These are phyloP conservation scores for Rhyzopertha dominica DNA, from an alignment of 1,140 invertebrate species.

Conservation along the genomic window DNA sequence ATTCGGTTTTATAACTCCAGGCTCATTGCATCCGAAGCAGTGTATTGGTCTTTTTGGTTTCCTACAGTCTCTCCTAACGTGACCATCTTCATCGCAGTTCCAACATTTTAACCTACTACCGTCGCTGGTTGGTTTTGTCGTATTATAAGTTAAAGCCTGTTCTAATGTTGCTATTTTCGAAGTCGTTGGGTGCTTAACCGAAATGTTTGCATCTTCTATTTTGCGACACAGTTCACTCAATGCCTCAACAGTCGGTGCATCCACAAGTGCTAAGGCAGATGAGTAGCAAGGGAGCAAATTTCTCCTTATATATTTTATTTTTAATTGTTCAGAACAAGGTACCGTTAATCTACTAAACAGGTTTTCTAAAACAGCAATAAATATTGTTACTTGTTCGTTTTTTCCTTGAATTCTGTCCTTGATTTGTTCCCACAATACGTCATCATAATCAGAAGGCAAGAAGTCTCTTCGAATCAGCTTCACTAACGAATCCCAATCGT, in stretches of 20 bases:
- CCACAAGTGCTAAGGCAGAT: constrained; percentile 4
- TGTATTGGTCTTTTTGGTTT: too few species aligned
- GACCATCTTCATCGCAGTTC: too few species aligned
- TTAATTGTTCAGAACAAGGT: constrained; percentile 24
- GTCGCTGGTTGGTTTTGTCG: too few species aligned
- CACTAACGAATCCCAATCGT: constrained; percentile 9
- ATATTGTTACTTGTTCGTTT: constrained; percentile 31
- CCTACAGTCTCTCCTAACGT: too few species aligned
- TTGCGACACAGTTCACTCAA: constrained; percentile 1
- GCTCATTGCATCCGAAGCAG: too few species aligned
- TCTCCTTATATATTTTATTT: constrained; percentile 29
- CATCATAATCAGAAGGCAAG: constrained; percentile 26
- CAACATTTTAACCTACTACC: too few species aligned
- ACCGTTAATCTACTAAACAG: constrained; percentile 34
- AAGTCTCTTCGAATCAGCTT: constrained; percentile 17
- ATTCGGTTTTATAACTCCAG: too few species aligned
- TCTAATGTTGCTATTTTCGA: too few species aligned
- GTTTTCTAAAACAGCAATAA: constrained; percentile 34
- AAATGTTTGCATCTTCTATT: constrained; percentile 8
- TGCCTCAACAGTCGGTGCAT: constrained; percentile 2
- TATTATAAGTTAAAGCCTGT: too few species aligned
- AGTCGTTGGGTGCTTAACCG: too few species aligned
- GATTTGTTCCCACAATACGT: constrained; percentile 34
- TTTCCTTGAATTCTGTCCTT: constrained; percentile 29
- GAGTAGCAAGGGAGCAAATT: constrained; percentile 32